A percentile compares a stretch with the other conserved stretches of the same genome.
Conservation (phyloP, 2,113 vertebrate genomes). For the Globicephala melas region DNA sequence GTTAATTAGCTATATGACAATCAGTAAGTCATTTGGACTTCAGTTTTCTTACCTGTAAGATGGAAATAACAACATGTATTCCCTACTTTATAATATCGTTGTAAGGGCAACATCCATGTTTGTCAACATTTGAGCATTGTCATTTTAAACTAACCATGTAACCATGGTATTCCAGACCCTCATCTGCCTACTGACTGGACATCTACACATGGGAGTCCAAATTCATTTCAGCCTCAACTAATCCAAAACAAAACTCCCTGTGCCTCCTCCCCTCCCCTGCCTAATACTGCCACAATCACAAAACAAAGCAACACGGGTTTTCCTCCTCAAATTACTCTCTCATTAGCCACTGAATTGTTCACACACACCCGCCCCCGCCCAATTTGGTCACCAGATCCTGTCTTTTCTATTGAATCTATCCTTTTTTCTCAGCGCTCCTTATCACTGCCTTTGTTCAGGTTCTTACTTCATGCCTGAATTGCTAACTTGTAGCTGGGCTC, state of each 20-base stretch:
- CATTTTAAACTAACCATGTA: background rate
- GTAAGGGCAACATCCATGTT: background rate
- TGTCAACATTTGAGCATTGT: background rate
- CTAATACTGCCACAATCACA: background rate
- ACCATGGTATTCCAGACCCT: background rate
- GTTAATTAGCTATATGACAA: background rate
- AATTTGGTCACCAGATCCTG: background rate
- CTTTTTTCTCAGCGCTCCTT: background rate
- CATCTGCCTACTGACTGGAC: background rate
- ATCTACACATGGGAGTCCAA: background rate
- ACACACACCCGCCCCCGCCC: background rate
- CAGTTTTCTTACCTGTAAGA: background rate
- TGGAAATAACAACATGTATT: background rate
- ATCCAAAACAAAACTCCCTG: background rate
- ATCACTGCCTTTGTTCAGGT: background rate
- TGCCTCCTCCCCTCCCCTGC: no score
- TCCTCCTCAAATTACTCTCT: background rate
- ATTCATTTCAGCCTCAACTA: background rate
- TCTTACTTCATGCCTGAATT: background rate
- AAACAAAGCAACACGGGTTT: background rate
- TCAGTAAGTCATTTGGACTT: background rate
- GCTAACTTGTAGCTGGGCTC: background rate
- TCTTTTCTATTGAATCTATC: background rate
- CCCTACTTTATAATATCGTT: background rate
- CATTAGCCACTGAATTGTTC: background rate